Evolutionary conservation across 2,888 invertebrate genomes (phyloP), one percentile per base, ranked within the genome.

Genomic region (Salpingus planirostris): DNA sequence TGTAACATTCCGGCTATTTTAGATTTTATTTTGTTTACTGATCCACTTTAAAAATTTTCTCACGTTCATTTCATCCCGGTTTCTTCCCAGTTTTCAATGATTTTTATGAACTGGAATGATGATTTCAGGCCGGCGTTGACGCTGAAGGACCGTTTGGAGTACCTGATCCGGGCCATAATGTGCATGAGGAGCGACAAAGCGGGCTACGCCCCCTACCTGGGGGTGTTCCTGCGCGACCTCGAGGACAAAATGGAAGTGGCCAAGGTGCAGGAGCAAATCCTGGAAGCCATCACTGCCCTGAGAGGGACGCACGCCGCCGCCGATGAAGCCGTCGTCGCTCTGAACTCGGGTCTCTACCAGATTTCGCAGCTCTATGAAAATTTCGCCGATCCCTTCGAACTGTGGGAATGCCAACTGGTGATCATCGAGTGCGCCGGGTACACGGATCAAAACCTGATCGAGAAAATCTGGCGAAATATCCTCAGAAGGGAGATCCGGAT

Each of bases 381-480:
- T 43, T 95, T 87, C 66, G 93, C 93, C 1, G 90, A 91, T 52
- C 84, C 84, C 2, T 87, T 87, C 61, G 78, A 85, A 48, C 69
- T 96, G 23, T 85, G 89, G 78, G 93, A 95, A 65, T 88, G 91
- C 61, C 91, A 96, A 65, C 69, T 98, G 34, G 89, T 91, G 3
- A 93, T 98, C 43, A 80, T 97, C 26, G 87, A 93, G 52, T 93
- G 92, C 60, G 92, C 95, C 3, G 90, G 92, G 8, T 88, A 93
- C 64, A 83, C 85, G 50, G 95, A 97, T 60, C 76, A 80, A 0
- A 70, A 84, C 36, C 68, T 95, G 6, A 84, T 97, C 24, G 89
- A 93, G 64, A 81, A 80, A 33, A 83, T 95, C 30, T 96, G 96
- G 95, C 80, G 79, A 39, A 83, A 88, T 57, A 89, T 97, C 33